A percentile compares a stretch with the other conserved stretches of the same genome.
Conservation (phyloP, 2,797 vertebrate species). For the Acrossocheilus wenchowensis region DNA sequence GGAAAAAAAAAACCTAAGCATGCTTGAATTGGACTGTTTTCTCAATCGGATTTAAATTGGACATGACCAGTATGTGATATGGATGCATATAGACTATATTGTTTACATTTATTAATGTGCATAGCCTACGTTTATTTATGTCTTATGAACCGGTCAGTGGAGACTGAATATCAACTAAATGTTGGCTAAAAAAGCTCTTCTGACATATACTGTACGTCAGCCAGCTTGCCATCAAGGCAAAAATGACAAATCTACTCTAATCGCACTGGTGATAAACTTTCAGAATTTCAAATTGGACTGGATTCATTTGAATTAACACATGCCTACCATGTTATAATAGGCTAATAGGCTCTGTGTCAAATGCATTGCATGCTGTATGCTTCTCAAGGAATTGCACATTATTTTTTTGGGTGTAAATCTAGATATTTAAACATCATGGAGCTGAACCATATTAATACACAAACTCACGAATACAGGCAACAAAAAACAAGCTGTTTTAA, state of each 20-base stretch:
- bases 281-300: background rate
- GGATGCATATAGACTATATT: too few species aligned
- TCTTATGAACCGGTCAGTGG: too few species aligned
- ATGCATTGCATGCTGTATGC: background rate
- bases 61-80: too few species aligned
- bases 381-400: background rate
- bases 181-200: too few species aligned
- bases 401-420: background rate
- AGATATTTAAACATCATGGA: background rate
- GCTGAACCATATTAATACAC: background rate
- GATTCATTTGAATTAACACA: background rate
- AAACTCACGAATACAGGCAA: background rate
- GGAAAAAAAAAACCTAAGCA: too few species aligned
- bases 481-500: constrained; percentile 32
- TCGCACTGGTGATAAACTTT: background rate
- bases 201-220: background rate
- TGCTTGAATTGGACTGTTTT: too few species aligned
- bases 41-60: too few species aligned
- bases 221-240: background rate
- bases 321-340: background rate
- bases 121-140: too few species aligned
- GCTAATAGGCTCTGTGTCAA: background rate
- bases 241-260: background rate
- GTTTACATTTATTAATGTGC: too few species aligned
- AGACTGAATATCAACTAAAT: too few species aligned